Evolutionary conservation across 2,888 invertebrate species (phyloP), one percentile per base, ranked within the genome.

Genomic region (Nomada lathburiana): DNA sequence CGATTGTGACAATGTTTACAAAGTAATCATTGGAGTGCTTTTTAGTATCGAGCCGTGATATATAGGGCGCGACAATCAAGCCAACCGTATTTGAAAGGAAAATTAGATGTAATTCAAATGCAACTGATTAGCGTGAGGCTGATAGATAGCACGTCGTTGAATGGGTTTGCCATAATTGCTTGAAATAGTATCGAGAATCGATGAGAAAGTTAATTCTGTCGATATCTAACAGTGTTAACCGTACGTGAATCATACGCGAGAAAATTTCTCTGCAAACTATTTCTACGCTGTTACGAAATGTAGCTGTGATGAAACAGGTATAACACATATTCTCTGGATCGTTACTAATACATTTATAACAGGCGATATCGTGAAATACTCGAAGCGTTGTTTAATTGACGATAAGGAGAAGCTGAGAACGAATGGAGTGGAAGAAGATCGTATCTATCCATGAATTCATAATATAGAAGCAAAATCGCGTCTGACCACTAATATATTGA

Each of bases 351-450:
- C 26, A 20, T 44, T 44, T 53, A 13, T 1, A 29, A 42, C 3
- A 2, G 2, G 9, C 18, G 23, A 36, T 60, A 64, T 65, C 65
- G 44, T 16, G 18, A 36, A 57, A 63, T 55, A 47, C 29, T 20
- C 4, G 10, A 16, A 16, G 36, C 36, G 36, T 36, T 36, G 36
- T 36, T 36, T 36, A 23, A 42, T 7, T 16, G 53, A 42, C 44
- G 70, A 69, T 55, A 64, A 55, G 23, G 18, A 57, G 76, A 76
- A 80, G 44, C 59, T 57, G 62, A 63, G 62, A 52, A 44, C 71
- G 68, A 69, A 70, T 68, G 53, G 83, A 71, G 52, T 59, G 64
- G 60, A 69, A 53, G 76, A 80, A 53, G 76, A 80, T 86, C 44
- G 65, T 72, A 86, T 84, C 77, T 74, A 50, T 10, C 7, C 26